Conservation (phyloP, 2,888 invertebrate species). For the Dendrolimus pini region DNA sequence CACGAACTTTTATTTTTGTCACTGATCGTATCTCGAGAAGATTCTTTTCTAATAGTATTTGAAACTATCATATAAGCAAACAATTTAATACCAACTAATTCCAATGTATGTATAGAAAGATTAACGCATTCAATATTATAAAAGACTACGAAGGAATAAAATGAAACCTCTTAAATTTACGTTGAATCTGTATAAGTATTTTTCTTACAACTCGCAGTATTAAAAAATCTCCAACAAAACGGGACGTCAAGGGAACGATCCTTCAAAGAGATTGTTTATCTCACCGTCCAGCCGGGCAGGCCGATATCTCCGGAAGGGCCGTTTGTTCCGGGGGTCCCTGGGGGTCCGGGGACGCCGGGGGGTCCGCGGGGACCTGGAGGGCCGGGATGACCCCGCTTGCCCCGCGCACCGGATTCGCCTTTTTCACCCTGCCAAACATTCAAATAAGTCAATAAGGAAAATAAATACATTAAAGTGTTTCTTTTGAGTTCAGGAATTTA, state of each 20-base stretch:
- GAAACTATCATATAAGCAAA: too few relatives aligned
- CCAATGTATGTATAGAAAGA: too few relatives aligned
- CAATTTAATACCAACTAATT: too few relatives aligned
- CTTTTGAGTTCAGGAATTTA: background rate
- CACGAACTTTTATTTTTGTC: too few relatives aligned
- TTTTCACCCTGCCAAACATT: slow-evolving; percentile 50
- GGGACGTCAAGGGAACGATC: slow-evolving; percentile 11
- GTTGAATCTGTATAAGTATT: too few relatives aligned
- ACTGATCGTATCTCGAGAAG: too few relatives aligned
- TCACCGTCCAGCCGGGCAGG: slow-evolving; percentile 86
- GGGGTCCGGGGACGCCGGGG: slow-evolving; percentile 81
- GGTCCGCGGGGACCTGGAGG: slow-evolving; percentile 87
- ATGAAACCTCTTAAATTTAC: too few relatives aligned
- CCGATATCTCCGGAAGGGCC: slow-evolving; percentile 86
- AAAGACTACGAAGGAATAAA: too few relatives aligned
- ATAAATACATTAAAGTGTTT: background rate
- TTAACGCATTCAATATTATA: too few relatives aligned
- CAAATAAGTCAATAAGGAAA: slow-evolving; percentile 2
- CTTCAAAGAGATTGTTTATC: slow-evolving; percentile 17
- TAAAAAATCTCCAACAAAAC: slow-evolving; percentile 4
- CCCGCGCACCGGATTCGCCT: slow-evolving; percentile 60
- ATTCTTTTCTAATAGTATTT: too few relatives aligned
- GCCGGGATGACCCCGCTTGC: slow-evolving; percentile 85
- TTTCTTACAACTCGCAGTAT: too few relatives aligned
- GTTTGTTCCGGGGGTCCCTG: slow-evolving; percentile 82